Base-by-base conservation (phyloP, 2,888 invertebrate species). In the Schizaphis graminum region DNA sequence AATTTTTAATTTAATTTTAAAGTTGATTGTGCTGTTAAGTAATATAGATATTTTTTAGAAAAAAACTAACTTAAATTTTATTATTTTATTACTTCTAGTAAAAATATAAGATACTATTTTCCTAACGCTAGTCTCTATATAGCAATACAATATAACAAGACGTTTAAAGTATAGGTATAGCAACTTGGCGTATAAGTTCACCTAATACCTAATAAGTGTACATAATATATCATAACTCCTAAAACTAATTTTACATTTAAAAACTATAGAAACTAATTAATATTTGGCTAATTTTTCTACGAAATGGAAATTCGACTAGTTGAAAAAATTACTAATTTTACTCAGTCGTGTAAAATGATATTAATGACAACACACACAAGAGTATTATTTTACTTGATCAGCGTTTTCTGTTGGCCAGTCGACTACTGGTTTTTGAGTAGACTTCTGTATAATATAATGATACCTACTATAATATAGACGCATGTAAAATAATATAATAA, bases 401-500 rank as follows among this genome's bases (percentile, higher is more conserved):
- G 61, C 86, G 61, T 92, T 61, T 87, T 61, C 16, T 87, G 67
- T 87, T 49, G 61, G 47, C 47, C 49, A n/a, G 21, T 11, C 87
- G 35, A 85, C 91, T 91, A 86, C 86, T 57, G 86, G 92, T 87
- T 85, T 92, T 56, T 21, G 21, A 26, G 5, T 87, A 21, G 28
- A 35, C 77, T 67, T 61, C 47, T 67, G 90, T 90, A n/a, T 90
- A 90, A 67, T 47, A 10, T 21, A 44, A 35, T 53, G 53, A 88
- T 88, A 88, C 87, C 47, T 88, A 88, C 87, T 86, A 47, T 86
- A 44, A 47, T 47, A 28, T 47, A 89, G 47, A 86, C 35, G 61
- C 57, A 47, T 35, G 91, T 91, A 47, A 57, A 91, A 85, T 85
- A 91, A 49, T 91, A 49, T 91, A 49, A 92, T 91, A n/a, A 77